Evolutionary conservation across 1,140 invertebrate species (phyloP).

Genomic region (Cydia strobilella): DNA sequence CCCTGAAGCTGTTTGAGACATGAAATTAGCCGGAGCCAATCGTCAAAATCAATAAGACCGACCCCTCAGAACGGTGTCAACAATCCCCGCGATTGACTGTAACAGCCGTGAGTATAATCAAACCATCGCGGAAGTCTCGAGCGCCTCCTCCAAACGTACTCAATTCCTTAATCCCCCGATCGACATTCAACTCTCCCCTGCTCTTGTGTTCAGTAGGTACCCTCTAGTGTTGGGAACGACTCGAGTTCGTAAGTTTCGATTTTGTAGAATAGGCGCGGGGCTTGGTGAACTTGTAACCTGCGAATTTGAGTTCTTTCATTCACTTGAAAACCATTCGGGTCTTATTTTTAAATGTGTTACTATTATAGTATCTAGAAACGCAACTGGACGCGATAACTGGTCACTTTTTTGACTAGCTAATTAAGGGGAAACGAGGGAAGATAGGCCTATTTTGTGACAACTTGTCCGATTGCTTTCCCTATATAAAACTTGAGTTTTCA

Average conservation of each 20-base stretch:
- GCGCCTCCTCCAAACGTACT: conserved; percentile 17
- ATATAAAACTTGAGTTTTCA: too few species aligned
- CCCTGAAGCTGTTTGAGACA: not conserved
- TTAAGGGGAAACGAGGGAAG: too few species aligned
- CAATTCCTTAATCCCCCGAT: conserved; percentile 29
- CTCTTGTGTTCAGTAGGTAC: conserved; percentile 6
- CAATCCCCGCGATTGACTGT: conserved; percentile 18
- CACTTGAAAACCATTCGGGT: not conserved
- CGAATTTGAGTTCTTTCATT: not conserved
- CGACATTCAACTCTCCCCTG: conserved; percentile 25
- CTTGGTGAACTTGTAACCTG: not conserved
- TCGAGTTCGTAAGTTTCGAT: not conserved
- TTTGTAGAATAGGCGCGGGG: not conserved
- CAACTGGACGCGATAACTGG: too few species aligned
- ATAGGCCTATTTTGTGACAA: not conserved
- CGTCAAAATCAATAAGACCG: conserved; percentile 18
- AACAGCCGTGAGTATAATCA: conserved; percentile 29
- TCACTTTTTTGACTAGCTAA: too few species aligned
- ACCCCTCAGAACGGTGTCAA: conserved; percentile 23
- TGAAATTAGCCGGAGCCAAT: not conserved
- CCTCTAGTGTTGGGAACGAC: conserved; percentile 10
- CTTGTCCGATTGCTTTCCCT: too few species aligned
- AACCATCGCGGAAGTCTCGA: conserved; percentile 19
- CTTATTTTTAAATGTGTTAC: too few species aligned
- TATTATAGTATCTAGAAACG: too few species aligned